Evolutionary conservation across 2,113 vertebrate genomes (phyloP).

Genomic region (Delphinapterus leucas): DNA sequence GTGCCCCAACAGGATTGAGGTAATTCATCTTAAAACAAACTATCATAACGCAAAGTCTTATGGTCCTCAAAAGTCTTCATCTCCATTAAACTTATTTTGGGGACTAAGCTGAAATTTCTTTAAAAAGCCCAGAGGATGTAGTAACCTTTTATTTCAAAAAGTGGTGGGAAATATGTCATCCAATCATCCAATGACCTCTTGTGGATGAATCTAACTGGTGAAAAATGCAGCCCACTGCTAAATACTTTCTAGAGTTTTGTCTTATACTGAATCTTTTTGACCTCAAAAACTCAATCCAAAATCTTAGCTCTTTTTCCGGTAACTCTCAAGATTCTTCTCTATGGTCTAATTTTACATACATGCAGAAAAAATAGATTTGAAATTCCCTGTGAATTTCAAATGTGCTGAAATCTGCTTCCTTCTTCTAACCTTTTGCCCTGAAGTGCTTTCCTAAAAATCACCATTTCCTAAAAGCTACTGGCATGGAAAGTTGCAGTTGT

Average conservation of each 20-base stretch:
- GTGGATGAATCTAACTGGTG: conserved; percentile 80
- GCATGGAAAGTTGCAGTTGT: neutral
- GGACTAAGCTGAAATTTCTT: conserved; percentile 74
- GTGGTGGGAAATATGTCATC: conserved; percentile 74
- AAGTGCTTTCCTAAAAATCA: neutral
- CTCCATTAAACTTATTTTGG: conserved; percentile 76
- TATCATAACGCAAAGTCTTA: conserved; percentile 21
- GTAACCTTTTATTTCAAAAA: conserved; percentile 75
- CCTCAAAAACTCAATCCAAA: neutral
- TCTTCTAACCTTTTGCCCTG: neutral
- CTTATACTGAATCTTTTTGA: conserved; percentile 43
- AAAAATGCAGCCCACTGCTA: conserved; percentile 48
- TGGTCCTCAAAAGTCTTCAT: conserved; percentile 38
- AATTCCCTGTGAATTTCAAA: neutral
- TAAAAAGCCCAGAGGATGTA: conserved; percentile 60
- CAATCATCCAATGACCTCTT: conserved; percentile 82
- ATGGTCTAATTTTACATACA: neutral
- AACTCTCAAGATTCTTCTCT: neutral
- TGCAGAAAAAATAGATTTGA: neutral
- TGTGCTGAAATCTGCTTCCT: neutral
- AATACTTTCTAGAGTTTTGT: conserved; percentile 59
- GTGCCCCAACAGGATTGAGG: neutral
- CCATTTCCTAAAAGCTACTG: neutral
- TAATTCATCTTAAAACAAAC: conserved; percentile 46
- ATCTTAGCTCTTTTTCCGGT: neutral